Conservation (phyloP, 2,797 vertebrate species). For the Argyrosomus regius region DNA sequence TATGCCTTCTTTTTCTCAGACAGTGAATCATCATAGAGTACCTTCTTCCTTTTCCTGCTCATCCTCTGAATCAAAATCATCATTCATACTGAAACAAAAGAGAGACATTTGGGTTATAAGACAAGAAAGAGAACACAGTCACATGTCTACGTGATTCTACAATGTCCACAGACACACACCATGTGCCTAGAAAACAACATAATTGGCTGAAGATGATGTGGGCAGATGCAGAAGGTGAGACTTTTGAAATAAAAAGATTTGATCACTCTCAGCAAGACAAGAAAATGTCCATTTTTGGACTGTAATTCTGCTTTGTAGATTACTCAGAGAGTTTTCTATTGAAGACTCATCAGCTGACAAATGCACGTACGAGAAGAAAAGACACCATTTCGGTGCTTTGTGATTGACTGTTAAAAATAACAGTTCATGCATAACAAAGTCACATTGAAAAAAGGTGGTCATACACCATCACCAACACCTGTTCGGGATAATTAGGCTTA, state of each 20-base stretch:
- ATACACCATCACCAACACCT: conserved; percentile 7
- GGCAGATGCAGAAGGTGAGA: neutral
- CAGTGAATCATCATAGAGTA: conserved; percentile 47
- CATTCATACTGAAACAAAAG: conserved; percentile 74
- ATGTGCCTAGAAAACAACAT: neutral
- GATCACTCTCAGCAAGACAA: neutral
- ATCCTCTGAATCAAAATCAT: conserved; percentile 66
- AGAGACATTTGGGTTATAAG: conserved; percentile 23
- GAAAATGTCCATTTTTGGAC: neutral
- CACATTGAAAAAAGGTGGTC: neutral
- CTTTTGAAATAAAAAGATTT: conserved; percentile 4
- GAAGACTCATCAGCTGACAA: neutral
- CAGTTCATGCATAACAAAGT: neutral
- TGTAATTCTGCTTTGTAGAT: neutral
- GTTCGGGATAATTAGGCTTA: conserved; percentile 34
- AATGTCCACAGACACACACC: neutral
- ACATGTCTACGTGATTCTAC: neutral
- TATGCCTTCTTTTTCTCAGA: neutral
- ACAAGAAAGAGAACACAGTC: neutral
- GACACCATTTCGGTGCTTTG: neutral
- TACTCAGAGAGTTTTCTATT: conserved; percentile 3
- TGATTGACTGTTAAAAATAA: neutral
- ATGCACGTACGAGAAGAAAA: neutral
- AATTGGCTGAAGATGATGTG: neutral
- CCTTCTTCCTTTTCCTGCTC: conserved; percentile 73